Base-by-base conservation (phyloP, 2,888 invertebrate genomes). In the Molanna angustata region DNA sequence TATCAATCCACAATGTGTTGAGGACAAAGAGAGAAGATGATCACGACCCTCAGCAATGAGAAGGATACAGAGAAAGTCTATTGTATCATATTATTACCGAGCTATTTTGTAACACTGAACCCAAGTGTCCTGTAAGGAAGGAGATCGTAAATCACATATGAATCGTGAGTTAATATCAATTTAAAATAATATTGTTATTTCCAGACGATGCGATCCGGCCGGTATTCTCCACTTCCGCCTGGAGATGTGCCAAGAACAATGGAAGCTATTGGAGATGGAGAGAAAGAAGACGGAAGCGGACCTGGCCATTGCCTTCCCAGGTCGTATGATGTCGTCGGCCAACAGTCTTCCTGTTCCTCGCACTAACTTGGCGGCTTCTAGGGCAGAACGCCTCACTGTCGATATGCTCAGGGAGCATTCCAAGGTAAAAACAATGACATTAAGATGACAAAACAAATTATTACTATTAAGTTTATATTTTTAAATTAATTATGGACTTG, bases 231-330 rank as follows among this genome's bases (percentile, higher is more conserved):
- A 88, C 69, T 73, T 80, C 6, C 79, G 84, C 1, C 73, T 90
- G 3, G 90, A 90, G 65, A 85, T 86, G 47, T 88, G 88, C 64
- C 87, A 86, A 66, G 88, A 88, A 56, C 89, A 90, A 62, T 90
- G 89, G 74, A 82, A 86, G 43, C 85, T 85, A 63, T 66, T 90
- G 40, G 90, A 90, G 64, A 83, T 86, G 45, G 90, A 90, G 65
- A 73, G 90, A 6, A 90, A 90, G 66, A 85, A 89, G 59, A 88
- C 87, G 0, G 88, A 88, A 62, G 87, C 87, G 2, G 80, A 87
- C 16, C 69, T 90, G 31, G 90, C 89, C 0, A 75, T 88, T 2
- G 85, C 88, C 58, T 88, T 88, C 67, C 86, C 89, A 1, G 89
- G 90, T 0, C 80, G 88, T 58, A 85, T 86, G 55, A 86, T 90